Base-by-base conservation (phyloP, 1,140 invertebrate genomes). In the Augochlora pura region DNA sequence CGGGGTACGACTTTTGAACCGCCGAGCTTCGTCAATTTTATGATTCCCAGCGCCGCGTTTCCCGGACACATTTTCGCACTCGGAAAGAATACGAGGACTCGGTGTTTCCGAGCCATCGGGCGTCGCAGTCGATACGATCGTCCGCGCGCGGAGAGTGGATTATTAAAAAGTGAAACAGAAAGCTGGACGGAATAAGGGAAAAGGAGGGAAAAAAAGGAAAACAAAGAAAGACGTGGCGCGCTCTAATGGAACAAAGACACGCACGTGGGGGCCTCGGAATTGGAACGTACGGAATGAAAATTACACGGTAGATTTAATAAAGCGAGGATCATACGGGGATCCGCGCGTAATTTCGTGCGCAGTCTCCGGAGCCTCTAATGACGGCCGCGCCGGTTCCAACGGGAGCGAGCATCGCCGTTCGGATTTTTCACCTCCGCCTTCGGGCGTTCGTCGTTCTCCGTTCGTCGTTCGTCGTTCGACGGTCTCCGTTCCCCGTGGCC, bases 241-340 rank as follows among this genome's bases (percentile, higher is more conserved):
- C 62, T 78, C 65, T 85, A 66, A 85, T 83, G 71, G 65, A 25
- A 42, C 66, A 69, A 63, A 85, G 78, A 77, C 83, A 81, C 74
- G 84, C 83, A 75, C 71, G 75, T 46, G 57, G 21, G 63, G 18
- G 18, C 65, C 54, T 6, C 23, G 38, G 70, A 80, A 79, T 70
- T 79, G 80, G 80, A 80, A 86, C 77, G 83, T 65, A 83, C 60
- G 83, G 76, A 80, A 86, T 82, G 85, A 85, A 86, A 86, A 86
- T 86, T 86, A 86, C 73, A 86, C 68, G 75, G 77, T 86, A 69
- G 73, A 86, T 86, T 86, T 86, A 86, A 86, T 86, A 86, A 86
- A 86, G 77, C 84, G 76, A 64, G 71, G 84, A 86, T 86, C 79
- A 83, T 85, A 82, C 71, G 65, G 69, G 72, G 77, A 77, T 83